phyloP scores from a whole-genome alignment of 64 coral and sea anemone species.

The Exaiptasia diaphana region DNA sequence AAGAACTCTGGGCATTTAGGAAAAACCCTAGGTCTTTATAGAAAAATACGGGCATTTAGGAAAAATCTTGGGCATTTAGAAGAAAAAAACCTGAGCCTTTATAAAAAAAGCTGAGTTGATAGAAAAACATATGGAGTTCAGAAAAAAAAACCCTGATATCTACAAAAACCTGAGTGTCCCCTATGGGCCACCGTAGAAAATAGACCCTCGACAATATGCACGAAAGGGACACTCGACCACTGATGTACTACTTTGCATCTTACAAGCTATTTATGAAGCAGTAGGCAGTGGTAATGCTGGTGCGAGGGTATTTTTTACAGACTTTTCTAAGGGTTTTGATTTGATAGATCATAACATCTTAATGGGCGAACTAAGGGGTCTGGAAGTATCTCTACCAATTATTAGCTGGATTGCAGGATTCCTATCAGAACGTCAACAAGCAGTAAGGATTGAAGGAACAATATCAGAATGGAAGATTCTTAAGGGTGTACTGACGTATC shows the following conservation, averaged over 20 bases:
- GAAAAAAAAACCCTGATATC: too few relatives aligned
- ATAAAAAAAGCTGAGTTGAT: too few relatives aligned
- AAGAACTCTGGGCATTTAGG: too few relatives aligned
- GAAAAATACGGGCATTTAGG: too few relatives aligned
- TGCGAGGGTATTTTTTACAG: slow-evolving; percentile 33
- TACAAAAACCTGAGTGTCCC: too few relatives aligned
- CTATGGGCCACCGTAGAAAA: too few relatives aligned
- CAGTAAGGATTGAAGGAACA: slow-evolving; percentile 3
- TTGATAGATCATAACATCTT: slow-evolving; percentile 33
- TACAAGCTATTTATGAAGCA: slow-evolving; percentile 16
- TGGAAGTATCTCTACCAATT: neutral
- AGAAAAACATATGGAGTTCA: too few relatives aligned
- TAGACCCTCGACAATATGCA: slow-evolving; percentile 15
- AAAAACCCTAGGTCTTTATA: too few relatives aligned
- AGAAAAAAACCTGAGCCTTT: too few relatives aligned
- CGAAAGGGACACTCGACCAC: neutral
- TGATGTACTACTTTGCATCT: slow-evolving; percentile 1
- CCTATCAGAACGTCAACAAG: neutral
- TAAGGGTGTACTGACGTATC: too few relatives aligned
- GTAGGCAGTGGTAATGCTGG: slow-evolving; percentile 14
- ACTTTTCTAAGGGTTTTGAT: slow-evolving; percentile 50
- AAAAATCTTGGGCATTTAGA: too few relatives aligned
- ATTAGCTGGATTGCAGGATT: slow-evolving; percentile 20
- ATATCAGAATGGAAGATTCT: slow-evolving; percentile 5
- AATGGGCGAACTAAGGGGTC: neutral